Base-by-base conservation (phyloP, 2,113 vertebrate species). In the Dunckerocampus dactyliophorus region DNA sequence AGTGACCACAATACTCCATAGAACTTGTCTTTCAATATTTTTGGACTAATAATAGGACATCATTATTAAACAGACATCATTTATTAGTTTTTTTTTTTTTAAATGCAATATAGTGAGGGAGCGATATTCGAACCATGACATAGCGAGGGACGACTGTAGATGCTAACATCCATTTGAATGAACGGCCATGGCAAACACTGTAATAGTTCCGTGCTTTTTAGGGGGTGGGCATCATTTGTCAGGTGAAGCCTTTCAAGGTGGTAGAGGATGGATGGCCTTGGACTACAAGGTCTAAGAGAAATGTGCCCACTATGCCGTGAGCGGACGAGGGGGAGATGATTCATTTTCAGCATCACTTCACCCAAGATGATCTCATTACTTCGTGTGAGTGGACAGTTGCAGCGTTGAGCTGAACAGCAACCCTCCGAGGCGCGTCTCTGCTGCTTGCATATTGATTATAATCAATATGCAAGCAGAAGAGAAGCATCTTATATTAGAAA, bases 291-390 rank as follows among this genome's bases (percentile, higher is more conserved):
- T 82, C 77, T 75, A 76, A 56, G 64, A 85, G 79, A 75, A 75
- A 82, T 79, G 76, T 76, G 77, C 53, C 79, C 62, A 50, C 37
- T 34, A 47, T 54, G 68, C 68, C 59, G 28, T 71, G 59, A 63
- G 80, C 72, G 81, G 68, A 81, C 59, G 62, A 67, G 59, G 66
- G 73, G 79, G 83, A 79, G 70, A 84, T 80, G 79, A 82, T 87
- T 90, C 81, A 82, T 88, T 89, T 88, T 86, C 81, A 72, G 85
- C 87, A 75, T 87, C 82, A 79, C 83, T 86, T 82, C 85, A 84
- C 84, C 76, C 78, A 60, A 67, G 70, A 87, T 81, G 82, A 88
- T 85, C 83, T 90, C 85, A 88, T 89, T 88, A 88, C 76, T 86
- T 82, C 62, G 72, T 81, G 79, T n/a, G 48, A 82, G 76, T 77